Conservation (phyloP, 2,113 vertebrate species). For the Pelecanus crispus region DNA sequence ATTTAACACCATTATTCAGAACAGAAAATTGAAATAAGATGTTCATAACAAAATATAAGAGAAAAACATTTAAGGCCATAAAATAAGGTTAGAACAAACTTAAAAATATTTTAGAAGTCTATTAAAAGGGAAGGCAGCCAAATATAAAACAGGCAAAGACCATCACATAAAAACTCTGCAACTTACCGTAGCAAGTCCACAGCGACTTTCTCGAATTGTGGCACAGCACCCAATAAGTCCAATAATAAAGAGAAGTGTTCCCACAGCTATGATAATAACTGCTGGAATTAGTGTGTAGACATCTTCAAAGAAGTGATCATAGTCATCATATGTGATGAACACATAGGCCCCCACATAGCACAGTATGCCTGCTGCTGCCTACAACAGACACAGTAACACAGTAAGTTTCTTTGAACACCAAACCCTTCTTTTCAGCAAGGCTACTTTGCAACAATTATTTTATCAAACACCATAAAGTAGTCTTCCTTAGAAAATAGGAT, state of each 20-base stretch:
- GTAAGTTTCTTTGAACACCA: not conserved
- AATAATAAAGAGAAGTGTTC: constrained; percentile 93
- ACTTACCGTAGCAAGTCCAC: constrained; percentile 90
- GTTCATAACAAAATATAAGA: not conserved
- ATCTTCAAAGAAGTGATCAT: constrained; percentile 97
- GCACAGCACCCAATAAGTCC: constrained; percentile 96
- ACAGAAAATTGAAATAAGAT: not conserved
- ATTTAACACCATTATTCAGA: not conserved
- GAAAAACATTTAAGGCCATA: not conserved
- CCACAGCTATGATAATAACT: constrained; percentile 91
- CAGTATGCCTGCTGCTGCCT: constrained; percentile 95
- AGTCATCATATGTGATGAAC: constrained; percentile 98
- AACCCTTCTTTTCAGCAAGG: not conserved
- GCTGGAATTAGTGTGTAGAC: constrained; percentile 93
- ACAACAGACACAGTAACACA: not conserved
- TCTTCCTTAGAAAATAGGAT: not conserved
- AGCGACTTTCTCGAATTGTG: constrained; percentile 92
- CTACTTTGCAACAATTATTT: not conserved
- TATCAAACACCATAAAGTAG: not conserved
- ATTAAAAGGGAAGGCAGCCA: not conserved
- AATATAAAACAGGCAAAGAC: not conserved
- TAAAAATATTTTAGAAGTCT: not conserved
- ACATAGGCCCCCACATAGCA: constrained; percentile 99
- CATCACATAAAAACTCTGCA: not conserved
- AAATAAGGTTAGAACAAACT: not conserved